phyloP scores from a whole-genome alignment of 1,140 invertebrate species.

The Pseudomyrmex concolor region DNA sequence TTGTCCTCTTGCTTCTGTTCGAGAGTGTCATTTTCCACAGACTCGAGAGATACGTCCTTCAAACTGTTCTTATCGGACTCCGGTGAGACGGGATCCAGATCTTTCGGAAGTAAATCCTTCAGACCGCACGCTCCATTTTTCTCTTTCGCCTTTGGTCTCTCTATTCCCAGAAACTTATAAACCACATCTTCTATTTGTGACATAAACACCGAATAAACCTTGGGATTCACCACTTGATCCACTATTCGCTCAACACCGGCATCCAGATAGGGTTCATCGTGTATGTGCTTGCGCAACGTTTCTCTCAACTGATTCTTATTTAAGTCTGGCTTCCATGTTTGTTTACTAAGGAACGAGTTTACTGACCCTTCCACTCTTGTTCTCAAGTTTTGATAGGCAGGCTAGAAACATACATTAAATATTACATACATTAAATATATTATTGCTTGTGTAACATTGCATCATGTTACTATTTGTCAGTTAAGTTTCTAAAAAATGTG shows the following conservation, averaged over 20 bases:
- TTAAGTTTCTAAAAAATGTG: not conserved
- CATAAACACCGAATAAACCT: slow-evolving; percentile 94
- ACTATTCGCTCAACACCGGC: slow-evolving; percentile 96
- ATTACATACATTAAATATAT: not conserved
- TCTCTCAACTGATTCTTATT: slow-evolving; percentile 97
- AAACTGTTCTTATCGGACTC: slow-evolving; percentile 88
- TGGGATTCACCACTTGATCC: slow-evolving; percentile 97
- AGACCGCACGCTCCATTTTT: slow-evolving; percentile 83
- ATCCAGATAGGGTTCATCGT: slow-evolving; percentile 87
- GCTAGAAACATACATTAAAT: slow-evolving; percentile 83
- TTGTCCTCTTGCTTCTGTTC: slow-evolving; percentile 60
- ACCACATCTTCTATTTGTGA: slow-evolving; percentile 96
- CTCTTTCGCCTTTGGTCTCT: slow-evolving; percentile 85
- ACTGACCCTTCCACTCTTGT: slow-evolving; percentile 96
- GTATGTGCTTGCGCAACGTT: slow-evolving; percentile 94
- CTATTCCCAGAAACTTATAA: slow-evolving; percentile 94
- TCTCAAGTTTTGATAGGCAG: slow-evolving; percentile 96
- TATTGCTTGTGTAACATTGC: not conserved
- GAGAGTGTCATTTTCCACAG: slow-evolving; percentile 67
- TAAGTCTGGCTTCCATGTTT: slow-evolving; percentile 93
- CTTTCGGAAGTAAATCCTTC: slow-evolving; percentile 89
- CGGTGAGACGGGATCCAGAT: slow-evolving; percentile 92
- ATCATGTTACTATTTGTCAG: not conserved
- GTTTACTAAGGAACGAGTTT: slow-evolving; percentile 91
- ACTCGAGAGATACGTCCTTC: slow-evolving; percentile 80